phyloP scores from a whole-genome alignment of 2,888 invertebrate species.

The Brenthis hecate region DNA sequence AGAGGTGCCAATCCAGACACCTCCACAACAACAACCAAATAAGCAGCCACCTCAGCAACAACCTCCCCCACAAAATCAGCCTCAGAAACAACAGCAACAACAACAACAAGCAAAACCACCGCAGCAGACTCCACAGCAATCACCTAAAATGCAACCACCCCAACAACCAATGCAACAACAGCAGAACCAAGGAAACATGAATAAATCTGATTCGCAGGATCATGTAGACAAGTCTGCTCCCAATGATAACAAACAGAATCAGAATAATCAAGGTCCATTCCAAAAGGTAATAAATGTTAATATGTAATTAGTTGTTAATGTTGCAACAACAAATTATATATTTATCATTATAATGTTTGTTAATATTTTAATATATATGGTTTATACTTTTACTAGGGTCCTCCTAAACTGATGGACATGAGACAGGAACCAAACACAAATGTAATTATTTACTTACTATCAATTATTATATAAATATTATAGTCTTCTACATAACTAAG shows the following conservation, averaged over 20 bases:
- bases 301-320: no score
- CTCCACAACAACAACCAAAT: slow-evolving; percentile 10
- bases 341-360: background rate
- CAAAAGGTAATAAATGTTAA: slow-evolving; percentile 48
- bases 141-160: slow-evolving; percentile 33
- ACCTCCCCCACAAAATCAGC: slow-evolving; percentile 33
- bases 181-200: slow-evolving; percentile 28
- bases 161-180: slow-evolving; percentile 29
- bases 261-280: slow-evolving; percentile 52
- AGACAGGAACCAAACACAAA: slow-evolving; percentile 26
- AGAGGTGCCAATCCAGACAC: slow-evolving; percentile 34
- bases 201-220: slow-evolving; percentile 51
- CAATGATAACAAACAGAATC: slow-evolving; percentile 54
- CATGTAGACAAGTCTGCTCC: slow-evolving; percentile 59
- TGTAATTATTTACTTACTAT: slow-evolving; percentile 26
- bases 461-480: background rate
- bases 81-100: slow-evolving; percentile 36
- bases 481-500: background rate
- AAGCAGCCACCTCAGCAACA: slow-evolving; percentile 28
- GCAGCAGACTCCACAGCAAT: slow-evolving; percentile 38
- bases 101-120: slow-evolving; percentile 40
- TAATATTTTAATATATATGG: background rate
- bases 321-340: background rate
- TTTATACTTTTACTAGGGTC: slow-evolving; percentile 27
- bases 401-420: slow-evolving; percentile 35